A percentile compares a stretch with the other conserved stretches of the same genome.
These are phyloP conservation scores for Cossypha niveicapilla DNA, from an alignment of 2,797 vertebrate species.

Conservation along the genomic window DNA sequence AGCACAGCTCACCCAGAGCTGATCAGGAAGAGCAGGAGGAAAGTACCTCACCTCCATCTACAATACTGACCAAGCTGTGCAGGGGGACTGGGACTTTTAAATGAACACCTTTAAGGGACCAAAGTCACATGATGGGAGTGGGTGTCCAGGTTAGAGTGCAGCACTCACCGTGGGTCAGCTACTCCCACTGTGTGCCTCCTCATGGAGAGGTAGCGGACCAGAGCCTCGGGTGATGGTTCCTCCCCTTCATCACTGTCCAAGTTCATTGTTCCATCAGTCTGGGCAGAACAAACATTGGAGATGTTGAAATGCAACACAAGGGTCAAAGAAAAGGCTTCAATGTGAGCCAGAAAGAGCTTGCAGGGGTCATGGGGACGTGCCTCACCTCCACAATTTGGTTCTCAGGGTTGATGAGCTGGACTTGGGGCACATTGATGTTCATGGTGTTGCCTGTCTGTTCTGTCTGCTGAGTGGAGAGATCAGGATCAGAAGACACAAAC, in stretches of 20 bases:
- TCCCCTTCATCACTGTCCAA: conserved; percentile 97
- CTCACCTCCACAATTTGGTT: conserved; percentile 98
- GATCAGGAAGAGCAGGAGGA: background rate
- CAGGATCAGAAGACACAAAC: background rate
- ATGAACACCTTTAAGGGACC: background rate
- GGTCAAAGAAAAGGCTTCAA: background rate
- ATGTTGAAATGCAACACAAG: background rate
- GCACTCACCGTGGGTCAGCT: conserved; percentile 90
- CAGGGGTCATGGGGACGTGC: background rate
- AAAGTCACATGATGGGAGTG: fast-evolving
- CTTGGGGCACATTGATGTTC: conserved; percentile 94
- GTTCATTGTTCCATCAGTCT: conserved; percentile 92
- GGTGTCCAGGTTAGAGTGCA: background rate
- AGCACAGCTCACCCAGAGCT: background rate
- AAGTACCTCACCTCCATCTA: background rate
- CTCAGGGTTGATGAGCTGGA: conserved; percentile 98
- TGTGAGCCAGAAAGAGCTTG: background rate
- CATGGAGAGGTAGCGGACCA: conserved; percentile 98
- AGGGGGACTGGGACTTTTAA: background rate
- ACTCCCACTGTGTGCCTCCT: conserved; percentile 97
- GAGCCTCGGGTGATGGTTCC: conserved; percentile 93
- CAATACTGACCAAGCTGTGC: background rate
- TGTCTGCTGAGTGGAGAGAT: conserved; percentile 72
- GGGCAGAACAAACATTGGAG: background rate
- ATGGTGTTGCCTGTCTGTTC: conserved; percentile 86